Evolutionary conservation across 2,113 vertebrate genomes (phyloP).

Genomic region (Strigops habroptila): DNA sequence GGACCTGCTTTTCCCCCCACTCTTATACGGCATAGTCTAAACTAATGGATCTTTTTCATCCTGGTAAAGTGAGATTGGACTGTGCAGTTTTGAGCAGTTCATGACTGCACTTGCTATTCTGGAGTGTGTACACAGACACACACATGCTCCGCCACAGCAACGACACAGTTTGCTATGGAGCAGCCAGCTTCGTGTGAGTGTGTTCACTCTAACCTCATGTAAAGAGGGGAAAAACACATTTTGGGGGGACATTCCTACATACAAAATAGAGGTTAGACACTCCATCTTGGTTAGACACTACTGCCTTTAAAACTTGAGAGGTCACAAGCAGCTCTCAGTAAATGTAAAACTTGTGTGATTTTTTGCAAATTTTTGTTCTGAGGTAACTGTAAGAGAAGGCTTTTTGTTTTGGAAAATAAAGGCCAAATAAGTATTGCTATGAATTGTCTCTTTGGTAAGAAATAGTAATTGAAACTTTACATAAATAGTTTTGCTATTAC

Average conservation of each 20-base stretch:
- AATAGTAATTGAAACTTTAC: background rate
- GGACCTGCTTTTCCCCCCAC: background rate
- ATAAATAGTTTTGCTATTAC: background rate
- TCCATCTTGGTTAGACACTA: background rate
- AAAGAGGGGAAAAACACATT: background rate
- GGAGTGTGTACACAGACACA: background rate
- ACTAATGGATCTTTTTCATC: background rate
- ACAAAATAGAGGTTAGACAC: background rate
- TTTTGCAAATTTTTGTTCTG: background rate
- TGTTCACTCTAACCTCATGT: background rate
- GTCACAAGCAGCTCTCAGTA: background rate
- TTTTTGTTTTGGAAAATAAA: slow-evolving; percentile 32
- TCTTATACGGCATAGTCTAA: background rate
- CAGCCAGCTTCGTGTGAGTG: background rate
- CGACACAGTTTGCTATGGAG: background rate
- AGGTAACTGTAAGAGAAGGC: background rate
- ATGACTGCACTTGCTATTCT: background rate
- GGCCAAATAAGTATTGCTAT: background rate
- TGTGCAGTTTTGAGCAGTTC: background rate
- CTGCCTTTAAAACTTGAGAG: slow-evolving; percentile 26
- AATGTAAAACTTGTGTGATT: background rate
- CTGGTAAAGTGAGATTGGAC: background rate
- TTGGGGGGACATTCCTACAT: background rate
- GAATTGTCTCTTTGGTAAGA: background rate
- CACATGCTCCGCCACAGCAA: background rate